Evolutionary conservation across 2,797 vertebrate genomes (phyloP), one percentile per base, ranked within the genome.

Genomic region (Fistularia commersonii): DNA sequence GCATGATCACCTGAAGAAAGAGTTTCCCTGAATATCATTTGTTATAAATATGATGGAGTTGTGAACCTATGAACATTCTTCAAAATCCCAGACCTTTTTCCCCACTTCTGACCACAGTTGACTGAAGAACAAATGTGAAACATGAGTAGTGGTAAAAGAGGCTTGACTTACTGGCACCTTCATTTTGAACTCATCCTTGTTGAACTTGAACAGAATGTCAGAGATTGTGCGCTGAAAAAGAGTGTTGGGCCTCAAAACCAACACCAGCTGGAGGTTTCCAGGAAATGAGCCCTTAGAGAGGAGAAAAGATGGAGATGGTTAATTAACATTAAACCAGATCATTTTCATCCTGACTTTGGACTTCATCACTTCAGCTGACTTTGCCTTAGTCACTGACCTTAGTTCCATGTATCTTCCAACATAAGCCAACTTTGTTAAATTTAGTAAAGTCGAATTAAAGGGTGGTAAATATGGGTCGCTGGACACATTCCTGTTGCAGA

Each of bases 121-220:
- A 5, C 11, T 11, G 3, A 43, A 48, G 9, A 7, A 23, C 12
- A 47, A 10, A 8, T 7, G 40, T 12, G 5, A 48, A 32, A 7
- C 11, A 35, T 12, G 33, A 8, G 44, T 8, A 47, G 13, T 6
- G 35, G 35, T 1, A 35, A n/a, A n/a, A 7, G 7, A 10, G 11
- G 6, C 6, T 32, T 12, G 63, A 92, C 93, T 64, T 77, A 98
- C 96, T 85, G 96, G 97, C 70, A 98, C 95, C 87, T 99, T 99
- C 94, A 99, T 97, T 88, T 95, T 98, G 89, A 98, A 93, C 68
- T 98, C 97, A 95, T 99, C 96, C 85, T 90, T 94, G 88, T 93
- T 94, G 81, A 98, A 91, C 80, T 88, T 95, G 88, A 98, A 96
- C 52, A 94, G 88, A 79, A 99, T 88, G 81, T 98, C 95, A 0